Base-by-base conservation (phyloP, 2,113 vertebrate species). In the Lagenorhynchus albirostris region DNA sequence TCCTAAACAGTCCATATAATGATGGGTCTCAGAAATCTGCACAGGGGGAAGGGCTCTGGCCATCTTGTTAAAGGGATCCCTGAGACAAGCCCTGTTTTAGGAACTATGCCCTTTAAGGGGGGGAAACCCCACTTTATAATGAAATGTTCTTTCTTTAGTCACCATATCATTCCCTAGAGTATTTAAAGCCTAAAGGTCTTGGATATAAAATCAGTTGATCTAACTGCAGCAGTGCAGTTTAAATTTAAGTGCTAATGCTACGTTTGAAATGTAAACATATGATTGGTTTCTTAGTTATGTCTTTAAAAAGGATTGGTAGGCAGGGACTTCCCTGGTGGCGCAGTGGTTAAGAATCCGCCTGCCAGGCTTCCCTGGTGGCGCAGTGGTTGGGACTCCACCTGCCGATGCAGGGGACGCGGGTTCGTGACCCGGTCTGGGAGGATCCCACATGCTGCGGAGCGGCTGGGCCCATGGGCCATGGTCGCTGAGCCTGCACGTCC, bases 141-240 rank as follows among this genome's bases (percentile, higher is more conserved):
- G 29, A 93, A 67, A 41, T 86, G 5, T 84, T 91, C 31, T 95
- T 97, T 93, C 31, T 93, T 79, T 85, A 71, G 55, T 93, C 55
- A 44, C 50, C 25, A 17, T 71, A 7, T 63, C 31, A 26, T 86
- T 89, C 53, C 29, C 53, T 81, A 31, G 53, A 87, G 70, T 71
- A 84, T 89, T 96, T 96, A 95, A 96, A 98, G 25, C 77, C 89
- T 92, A 94, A 96, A 95, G 80, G 55, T 96, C 92, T 96, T 93
- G 33, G 77, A 25, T 96, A 88, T 86, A 96, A 96, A 95, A 87
- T 89, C 73, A 86, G 86, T 89, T 68, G 47, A 84, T 96, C 68
- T 87, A 96, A 97, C 53, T 63, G 62, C 20, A 92, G 70, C 76
- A 79, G 21, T 31, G 53, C n/a, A n/a, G 29, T 85, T 97, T 94